Evolutionary conservation across 2,888 invertebrate genomes (phyloP), one percentile per base, ranked within the genome.

Genomic region (Meghimatium bilineatum): DNA sequence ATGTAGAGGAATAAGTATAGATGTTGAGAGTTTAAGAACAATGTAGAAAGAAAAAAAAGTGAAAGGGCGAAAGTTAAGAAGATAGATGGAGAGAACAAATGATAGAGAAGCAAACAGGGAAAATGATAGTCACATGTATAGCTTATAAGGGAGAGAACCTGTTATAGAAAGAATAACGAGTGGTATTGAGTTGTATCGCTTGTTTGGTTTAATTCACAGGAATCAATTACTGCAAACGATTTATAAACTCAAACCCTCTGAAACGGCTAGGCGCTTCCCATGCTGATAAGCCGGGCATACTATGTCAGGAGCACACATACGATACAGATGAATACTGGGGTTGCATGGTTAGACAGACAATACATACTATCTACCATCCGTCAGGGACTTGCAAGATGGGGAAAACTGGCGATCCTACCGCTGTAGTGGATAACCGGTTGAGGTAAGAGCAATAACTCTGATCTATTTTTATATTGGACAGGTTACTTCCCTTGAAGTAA

Each of bases 381-480:
- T 96, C 95, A 0, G 97, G 97, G 1, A 96, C 96, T 0, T 96
- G 96, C 90, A 95, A 95, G 34, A 96, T 96, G 91, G 96, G 96
- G 0, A 91, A 83, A 29, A 81, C 32, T 1, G 89, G 90, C 8
- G 94, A 94, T 85, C 75, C 85, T 0, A 89, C 91, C 90, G 94
- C 95, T 1, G 97, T 97, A 0, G 96, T 97, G 0, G 96, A 97
- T 89, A 93, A 95, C 6, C 90, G 95, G 29, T 34, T 86, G 20
- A 83, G 81, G 85, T 85, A 38, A 17, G 82, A 3, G 17, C 23
- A 12, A n/a, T n/a, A n/a, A n/a, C n/a, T n/a, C n/a, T n/a, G n/a
- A n/a, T n/a, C n/a, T n/a, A n/a, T n/a, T n/a, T n/a, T n/a, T n/a
- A n/a, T n/a, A n/a, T n/a, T n/a, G n/a, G n/a, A n/a, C n/a, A n/a